Conservation (phyloP, 2,888 invertebrate species). For the Aquatica leii region DNA sequence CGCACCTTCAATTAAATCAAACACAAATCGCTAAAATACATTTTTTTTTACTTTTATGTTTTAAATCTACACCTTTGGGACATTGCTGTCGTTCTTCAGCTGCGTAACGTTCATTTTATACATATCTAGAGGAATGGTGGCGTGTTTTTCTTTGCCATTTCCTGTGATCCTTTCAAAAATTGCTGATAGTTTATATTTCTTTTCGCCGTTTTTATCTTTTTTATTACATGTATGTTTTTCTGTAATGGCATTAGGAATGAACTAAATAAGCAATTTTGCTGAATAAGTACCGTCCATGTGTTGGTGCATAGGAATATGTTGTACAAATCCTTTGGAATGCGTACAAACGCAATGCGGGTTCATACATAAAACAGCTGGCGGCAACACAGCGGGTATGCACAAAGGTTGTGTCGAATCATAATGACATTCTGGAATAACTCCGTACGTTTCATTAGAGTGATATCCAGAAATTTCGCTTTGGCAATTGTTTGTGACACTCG, state of each 20-base stretch:
- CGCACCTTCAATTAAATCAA: constrained; percentile 55
- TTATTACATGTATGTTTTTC: constrained; percentile 7
- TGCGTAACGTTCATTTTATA: constrained; percentile 48
- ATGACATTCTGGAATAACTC: not conserved
- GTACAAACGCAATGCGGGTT: constrained; percentile 27
- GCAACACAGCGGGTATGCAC: constrained; percentile 25
- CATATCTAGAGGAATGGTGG: constrained; percentile 37
- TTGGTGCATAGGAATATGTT: constrained; percentile 7
- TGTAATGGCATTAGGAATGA: not conserved
- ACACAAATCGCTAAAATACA: constrained; percentile 53
- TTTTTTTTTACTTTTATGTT: not conserved
- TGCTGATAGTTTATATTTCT: constrained; percentile 6
- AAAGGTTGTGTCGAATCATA: constrained; percentile 13
- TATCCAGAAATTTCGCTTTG: constrained; percentile 44
- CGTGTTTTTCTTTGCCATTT: constrained; percentile 1
- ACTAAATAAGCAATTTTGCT: not conserved
- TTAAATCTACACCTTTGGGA: constrained; percentile 40
- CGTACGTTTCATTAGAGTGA: not conserved
- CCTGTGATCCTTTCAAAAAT: constrained; percentile 6
- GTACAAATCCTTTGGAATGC: constrained; percentile 16
- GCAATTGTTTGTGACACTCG: constrained; percentile 13
- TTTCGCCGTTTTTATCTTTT: not conserved
- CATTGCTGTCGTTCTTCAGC: constrained; percentile 37
- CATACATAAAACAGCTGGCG: constrained; percentile 30
- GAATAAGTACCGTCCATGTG: not conserved